A percentile compares a stretch with the other conserved stretches of the same genome.
phyloP scores from a whole-genome alignment of 2,113 vertebrate genomes.

The Orthochromis malagaraziensis region DNA sequence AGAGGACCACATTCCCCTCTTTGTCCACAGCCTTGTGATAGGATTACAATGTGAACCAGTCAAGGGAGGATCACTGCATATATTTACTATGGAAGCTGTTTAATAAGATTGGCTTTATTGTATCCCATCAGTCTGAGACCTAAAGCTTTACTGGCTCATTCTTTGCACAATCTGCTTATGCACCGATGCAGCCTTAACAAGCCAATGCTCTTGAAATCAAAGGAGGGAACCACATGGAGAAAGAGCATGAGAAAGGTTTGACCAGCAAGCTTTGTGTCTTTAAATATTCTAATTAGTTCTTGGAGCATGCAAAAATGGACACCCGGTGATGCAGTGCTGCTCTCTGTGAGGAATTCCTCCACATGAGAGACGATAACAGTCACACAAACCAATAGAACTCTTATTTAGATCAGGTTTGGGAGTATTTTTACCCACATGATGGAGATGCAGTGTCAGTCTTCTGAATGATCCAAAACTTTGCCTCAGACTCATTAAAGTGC shows the following conservation, averaged over 20 bases:
- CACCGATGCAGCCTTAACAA: constrained; percentile 23
- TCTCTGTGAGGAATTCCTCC: not conserved
- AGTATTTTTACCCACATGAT: not conserved
- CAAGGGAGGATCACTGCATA: constrained; percentile 26
- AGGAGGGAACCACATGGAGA: constrained; percentile 3
- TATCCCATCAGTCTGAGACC: constrained; percentile 1
- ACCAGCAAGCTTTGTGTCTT: not conserved
- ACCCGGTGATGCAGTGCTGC: not conserved
- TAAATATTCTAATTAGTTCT: constrained; percentile 24
- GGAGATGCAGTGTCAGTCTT: not conserved
- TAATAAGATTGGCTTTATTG: constrained; percentile 55
- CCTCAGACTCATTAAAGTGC: not conserved
- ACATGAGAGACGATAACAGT: not conserved
- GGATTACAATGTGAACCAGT: constrained; percentile 24
- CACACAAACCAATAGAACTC: not conserved
- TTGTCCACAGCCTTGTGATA: constrained; percentile 28
- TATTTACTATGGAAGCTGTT: constrained; percentile 39
- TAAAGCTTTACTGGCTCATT: constrained; percentile 19
- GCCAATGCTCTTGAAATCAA: not conserved
- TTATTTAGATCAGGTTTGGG: not conserved
- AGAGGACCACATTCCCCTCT: constrained; percentile 16
- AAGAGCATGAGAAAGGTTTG: constrained; percentile 38
- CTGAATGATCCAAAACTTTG: not conserved
- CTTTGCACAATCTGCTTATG: constrained; percentile 10
- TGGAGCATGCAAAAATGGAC: not conserved